Base-by-base conservation (phyloP, 2,888 invertebrate genomes). In the Eupithecia inturbata region DNA sequence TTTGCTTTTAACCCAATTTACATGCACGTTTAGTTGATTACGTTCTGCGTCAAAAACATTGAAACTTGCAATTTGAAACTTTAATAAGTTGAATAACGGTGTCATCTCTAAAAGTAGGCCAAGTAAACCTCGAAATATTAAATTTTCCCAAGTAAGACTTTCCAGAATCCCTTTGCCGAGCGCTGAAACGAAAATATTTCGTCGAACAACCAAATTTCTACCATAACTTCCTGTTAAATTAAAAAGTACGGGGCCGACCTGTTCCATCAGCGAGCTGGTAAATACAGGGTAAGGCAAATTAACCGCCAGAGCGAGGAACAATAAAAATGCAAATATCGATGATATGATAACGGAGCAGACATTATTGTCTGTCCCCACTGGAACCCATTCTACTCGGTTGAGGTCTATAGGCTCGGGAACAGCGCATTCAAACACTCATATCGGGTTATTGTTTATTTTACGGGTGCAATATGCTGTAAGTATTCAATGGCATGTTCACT, bases 241-340 rank as follows among this genome's bases (percentile, higher is more conserved):
- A 45, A 66, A 28, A 10, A 62, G 12, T 26, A 67, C 60, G 60
- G 3, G 19, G n/a, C 22, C 3, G 39, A 74, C 72, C 71, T 64
- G 74, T 71, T 71, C 53, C 62, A 57, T 73, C 66, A 74, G 14
- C 22, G 39, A 67, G 19, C 49, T 70, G 33, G 22, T 67, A 39
- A 62, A 68, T 71, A 70, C 53, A 69, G 33, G 33, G 62, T 74
- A 80, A 80, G 74, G 72, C 76, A 80, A 79, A 80, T 81, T 81
- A 85, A 86, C 66, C 81, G 82, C 83, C 82, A 78, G 81, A 80
- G 84, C 80, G 80, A 81, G 80, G 82, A 84, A 86, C 85, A 88
- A 90, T 90, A 89, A 88, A 91, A 88, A 92, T 91, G 88, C 84
- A 88, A 91, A 91, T 89, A 89, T 88, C 86, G 88, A 90, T 89